Evolutionary conservation across 2,888 invertebrate genomes (phyloP), one percentile per base, ranked within the genome.

Genomic region (Macrosiphum euphorbiae): DNA sequence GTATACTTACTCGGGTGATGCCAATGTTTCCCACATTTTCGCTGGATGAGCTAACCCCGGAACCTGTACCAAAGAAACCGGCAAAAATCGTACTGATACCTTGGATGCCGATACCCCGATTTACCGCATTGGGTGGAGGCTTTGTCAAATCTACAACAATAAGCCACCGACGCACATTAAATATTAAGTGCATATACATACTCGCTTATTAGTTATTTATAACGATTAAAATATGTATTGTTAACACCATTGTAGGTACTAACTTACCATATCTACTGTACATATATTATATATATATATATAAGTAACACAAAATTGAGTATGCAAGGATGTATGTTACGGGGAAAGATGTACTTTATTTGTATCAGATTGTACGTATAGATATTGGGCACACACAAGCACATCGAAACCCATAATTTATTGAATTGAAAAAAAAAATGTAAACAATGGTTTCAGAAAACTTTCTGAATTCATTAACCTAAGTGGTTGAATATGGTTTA

Each of bases 21-120:
- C 92, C 91, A 11, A 89, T 94, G n/a, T 94, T 92, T n/a, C 94
- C 94, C n/a, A 94, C 92, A 52, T 94, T 94, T 94, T 94, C 94
- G 13, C 90, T 86, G 88, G 86, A 88, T 3, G 90, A 67, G 67
- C 88, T 84, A 10, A 90, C 26, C 24, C 94, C 90, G 8, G 92
- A 90, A 47, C 92, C 90, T 11, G 50, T 88, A 26, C 94, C 94
- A 52, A 90, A 35, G 3, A 94, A 11, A 91, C 94, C 86, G 10
- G 94, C 94, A 13, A 94, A 88, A 50, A 92, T 44, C 24, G 91
- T 88, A 47, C 84, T 88, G 24, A 94, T 44, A 44, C 94, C 94
- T 90, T 94, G 92, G 4, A 94, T 67, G 24, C 89, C 88, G 28
- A 94, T 92, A 35, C 94, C 94, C 26, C 94, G 85, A 44, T 44